These are phyloP conservation scores for Myotis yumanensis DNA, from an alignment of 2,113 vertebrate species.

Conservation along the genomic window DNA sequence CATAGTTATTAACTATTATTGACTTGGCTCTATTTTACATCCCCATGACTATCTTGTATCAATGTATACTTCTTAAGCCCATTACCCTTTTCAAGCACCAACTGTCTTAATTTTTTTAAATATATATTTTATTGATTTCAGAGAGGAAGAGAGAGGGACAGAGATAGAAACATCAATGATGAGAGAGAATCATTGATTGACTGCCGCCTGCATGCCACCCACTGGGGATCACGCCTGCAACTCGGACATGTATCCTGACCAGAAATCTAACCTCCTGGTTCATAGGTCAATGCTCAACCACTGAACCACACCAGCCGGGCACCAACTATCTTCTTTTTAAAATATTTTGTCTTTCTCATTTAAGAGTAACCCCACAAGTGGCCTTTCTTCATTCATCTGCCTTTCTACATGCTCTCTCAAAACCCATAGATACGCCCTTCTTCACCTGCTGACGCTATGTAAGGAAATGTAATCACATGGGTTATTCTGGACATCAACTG, in stretches of 20 bases:
- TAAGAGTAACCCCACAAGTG: not conserved
- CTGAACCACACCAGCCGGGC: no score
- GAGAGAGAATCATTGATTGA: no score
- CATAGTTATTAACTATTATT: not conserved
- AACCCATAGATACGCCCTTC: not conserved
- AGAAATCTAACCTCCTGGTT: no score
- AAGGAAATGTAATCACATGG: not conserved
- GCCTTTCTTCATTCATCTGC: not conserved
- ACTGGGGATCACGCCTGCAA: no score
- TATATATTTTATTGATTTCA: no score
- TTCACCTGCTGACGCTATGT: not conserved
- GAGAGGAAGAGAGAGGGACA: no score
- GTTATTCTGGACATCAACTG: not conserved
- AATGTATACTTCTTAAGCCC: not conserved
- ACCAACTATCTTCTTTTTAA: slow-evolving; percentile 1
- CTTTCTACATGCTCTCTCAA: not conserved
- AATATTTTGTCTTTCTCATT: not conserved
- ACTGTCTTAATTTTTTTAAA: not conserved
- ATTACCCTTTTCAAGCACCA: not conserved
- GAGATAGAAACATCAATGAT: no score
- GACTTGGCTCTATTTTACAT: not conserved
- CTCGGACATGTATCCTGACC: no score
- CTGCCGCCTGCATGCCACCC: no score
- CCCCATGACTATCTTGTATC: not conserved
- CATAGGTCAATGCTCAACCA: no score